Percentiles rank a stretch among this genome's conserved stretches.
phyloP scores from a whole-genome alignment of 35 echinoderm and acorn worm species.

The Hemicentrotus pulcherrimus region DNA sequence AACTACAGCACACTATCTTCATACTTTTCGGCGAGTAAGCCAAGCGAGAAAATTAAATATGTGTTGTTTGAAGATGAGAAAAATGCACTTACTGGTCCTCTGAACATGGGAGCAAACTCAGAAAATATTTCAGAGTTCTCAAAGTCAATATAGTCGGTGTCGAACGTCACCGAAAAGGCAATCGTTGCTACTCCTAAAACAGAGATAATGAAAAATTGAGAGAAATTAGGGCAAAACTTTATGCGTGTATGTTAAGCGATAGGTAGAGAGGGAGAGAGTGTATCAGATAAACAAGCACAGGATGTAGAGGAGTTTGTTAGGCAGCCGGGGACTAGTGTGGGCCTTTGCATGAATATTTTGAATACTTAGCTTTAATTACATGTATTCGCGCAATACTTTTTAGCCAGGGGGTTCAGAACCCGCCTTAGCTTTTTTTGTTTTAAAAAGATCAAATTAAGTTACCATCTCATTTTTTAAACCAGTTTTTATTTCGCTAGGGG shows the following conservation, averaged over 20 bases:
- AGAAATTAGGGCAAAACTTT: background rate
- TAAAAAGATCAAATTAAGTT: no score
- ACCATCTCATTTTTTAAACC: background rate
- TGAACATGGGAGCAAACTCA: background rate
- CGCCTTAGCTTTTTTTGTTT: no score
- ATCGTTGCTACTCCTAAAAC: background rate
- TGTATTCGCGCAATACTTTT: background rate
- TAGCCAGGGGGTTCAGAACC: no score
- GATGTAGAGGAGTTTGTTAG: no score
- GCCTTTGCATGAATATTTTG: background rate
- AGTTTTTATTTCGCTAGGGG: background rate
- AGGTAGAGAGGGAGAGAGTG: no score
- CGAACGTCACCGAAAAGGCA: background rate
- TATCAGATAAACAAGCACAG: no score
- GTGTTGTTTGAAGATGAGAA: background rate
- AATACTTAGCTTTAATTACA: background rate
- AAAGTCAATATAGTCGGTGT: background rate
- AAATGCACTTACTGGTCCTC: background rate
- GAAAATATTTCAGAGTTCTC: background rate
- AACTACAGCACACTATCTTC: no score
- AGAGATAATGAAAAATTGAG: background rate
- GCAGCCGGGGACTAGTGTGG: no score
- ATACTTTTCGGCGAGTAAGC: no score
- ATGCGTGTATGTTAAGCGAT: no score
- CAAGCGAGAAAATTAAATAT: no score